Base-by-base conservation (phyloP, 2,888 invertebrate species). In the Acanthococcus lagerstroemiae region DNA sequence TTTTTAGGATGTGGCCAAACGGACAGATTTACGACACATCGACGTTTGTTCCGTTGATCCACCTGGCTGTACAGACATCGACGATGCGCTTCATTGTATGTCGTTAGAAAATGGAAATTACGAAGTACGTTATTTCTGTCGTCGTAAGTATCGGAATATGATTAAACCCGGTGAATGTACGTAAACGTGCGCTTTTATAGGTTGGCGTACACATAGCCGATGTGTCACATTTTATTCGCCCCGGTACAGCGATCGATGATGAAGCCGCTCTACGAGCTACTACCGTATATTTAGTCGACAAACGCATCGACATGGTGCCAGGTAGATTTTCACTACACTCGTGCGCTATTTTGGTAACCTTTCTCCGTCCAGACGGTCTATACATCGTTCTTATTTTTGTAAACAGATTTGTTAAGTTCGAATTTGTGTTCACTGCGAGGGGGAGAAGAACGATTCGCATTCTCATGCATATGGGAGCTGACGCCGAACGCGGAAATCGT, bases 201-300 rank as follows among this genome's bases (percentile, higher is more conserved):
- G 86, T 95, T 55, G 97, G 97, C 17, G 97, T 99, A 0, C 99
- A 99, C 74, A 99, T 99, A 69, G 99, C 99, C 5, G 99, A 99
- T 79, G 99, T 99, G 6, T 92, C 95, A 1, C 90, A 99, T 78
- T 99, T 97, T 74, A 93, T 99, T 68, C 80, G 93, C 50, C 95
- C 96, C 0, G 86, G 90, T 63, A 95, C 90, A 30, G 90, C 96
- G 0, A 75, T 99, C 58, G 97, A 99, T 73, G 81, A 84, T 70
- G 96, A 97, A 76, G 97, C 97, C 0, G 89, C 92, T 0, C 81
- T 84, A n/a, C 81, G 99, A 70, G 91, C 93, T 4, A 99, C 97
- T 0, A 96, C 97, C 0, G 96, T 97, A 0, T 99, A 99, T 77
- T 80, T 99, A 27, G 93, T 95, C 4, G 95, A 95, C 72, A 88